Base-by-base conservation (phyloP, 2,888 invertebrate genomes). In the Netelia virgata region DNA sequence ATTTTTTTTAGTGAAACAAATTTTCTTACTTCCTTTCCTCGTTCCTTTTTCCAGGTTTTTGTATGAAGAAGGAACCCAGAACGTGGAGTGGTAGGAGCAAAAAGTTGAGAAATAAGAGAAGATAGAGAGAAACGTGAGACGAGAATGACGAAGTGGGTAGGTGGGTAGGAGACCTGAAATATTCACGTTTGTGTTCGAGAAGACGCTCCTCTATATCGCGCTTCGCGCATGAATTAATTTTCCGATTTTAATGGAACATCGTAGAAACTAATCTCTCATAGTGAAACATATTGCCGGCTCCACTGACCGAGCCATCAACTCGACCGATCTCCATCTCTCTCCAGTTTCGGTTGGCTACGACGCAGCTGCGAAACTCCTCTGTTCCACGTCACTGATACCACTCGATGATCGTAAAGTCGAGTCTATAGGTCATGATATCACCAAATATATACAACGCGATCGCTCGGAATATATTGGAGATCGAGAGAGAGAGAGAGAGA, bases 241-340 rank as follows among this genome's bases (percentile, higher is more conserved):
- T 41, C 43, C 50, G 53, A 87, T 84, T 86, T 83, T 83, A 84
- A 87, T 83, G 76, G 64, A 83, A 79, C 80, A 74, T 81, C 80
- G 59, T 53, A 16, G 68, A 78, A 81, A 77, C 73, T 84, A 84
- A 86, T 87, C 84, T 75, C 73, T 64, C 43, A 50, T 50, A 61
- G 50, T n/a, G 59, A 57, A 74, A 72, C 69, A 63, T 53, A 23
- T 23, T 23, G 23, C 3, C 23, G 23, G 3, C 23, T 23, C 63
- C 64, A 72, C 41, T 64, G 55, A 23, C 59, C 11, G 10, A 41
- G 59, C 53, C 63, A 55, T 47, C 59, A 14, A 3, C 28, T 23
- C 23, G 10, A 20, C 23, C 28, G 2, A 0, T 20, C 23, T 14
- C 28, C n/a, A 1, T 61, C 59, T 61, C 59, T 61, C 47, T 1